Evolutionary conservation across 2,888 invertebrate genomes (phyloP).

Genomic region (Harpalus rufipes): DNA sequence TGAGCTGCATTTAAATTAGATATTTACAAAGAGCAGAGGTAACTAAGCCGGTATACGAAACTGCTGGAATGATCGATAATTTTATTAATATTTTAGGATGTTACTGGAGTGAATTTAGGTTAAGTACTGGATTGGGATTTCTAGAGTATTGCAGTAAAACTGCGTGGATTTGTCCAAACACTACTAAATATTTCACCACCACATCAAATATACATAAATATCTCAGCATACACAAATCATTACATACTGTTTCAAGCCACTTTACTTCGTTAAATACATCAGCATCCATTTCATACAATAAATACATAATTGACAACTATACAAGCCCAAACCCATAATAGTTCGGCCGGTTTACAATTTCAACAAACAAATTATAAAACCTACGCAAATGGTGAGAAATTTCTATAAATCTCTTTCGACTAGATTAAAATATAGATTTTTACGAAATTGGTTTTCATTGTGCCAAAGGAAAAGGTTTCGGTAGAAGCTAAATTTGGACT

Average conservation of each 20-base stretch:
- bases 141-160: conserved; percentile 6
- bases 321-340: too few relatives aligned
- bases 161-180: conserved; percentile 27
- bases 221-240: conserved; percentile 12
- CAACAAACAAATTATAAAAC: too few relatives aligned
- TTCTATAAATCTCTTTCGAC: too few relatives aligned
- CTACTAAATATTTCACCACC: conserved; percentile 15
- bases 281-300: neutral
- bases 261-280: neutral
- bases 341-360: too few relatives aligned
- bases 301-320: neutral
- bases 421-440: too few relatives aligned
- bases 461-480: too few relatives aligned
- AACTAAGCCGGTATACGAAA: conserved; percentile 21
- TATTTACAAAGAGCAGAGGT: conserved; percentile 26
- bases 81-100: conserved; percentile 37
- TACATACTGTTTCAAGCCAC: neutral
- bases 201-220: conserved; percentile 4
- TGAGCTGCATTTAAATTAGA: conserved; percentile 43
- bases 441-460: too few relatives aligned
- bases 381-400: too few relatives aligned
- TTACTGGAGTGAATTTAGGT: conserved; percentile 39
- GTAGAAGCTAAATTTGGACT: too few relatives aligned
- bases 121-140: conserved; percentile 48
- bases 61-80: conserved; percentile 40